phyloP scores from a whole-genome alignment of 2,797 vertebrate genomes.

The Gymnocypris eckloni region DNA sequence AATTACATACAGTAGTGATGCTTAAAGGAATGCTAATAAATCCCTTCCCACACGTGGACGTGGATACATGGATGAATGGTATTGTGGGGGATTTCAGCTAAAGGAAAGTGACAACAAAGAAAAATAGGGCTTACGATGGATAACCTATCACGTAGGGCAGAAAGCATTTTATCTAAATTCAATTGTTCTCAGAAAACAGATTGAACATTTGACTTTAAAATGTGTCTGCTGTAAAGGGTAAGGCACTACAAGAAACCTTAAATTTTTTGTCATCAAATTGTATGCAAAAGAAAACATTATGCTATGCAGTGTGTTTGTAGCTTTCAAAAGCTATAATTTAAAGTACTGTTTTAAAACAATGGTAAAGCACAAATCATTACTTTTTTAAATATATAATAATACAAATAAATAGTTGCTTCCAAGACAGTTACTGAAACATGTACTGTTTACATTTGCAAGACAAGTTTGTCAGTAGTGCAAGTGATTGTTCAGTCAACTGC shows the following conservation, averaged over 20 bases:
- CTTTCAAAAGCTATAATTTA: neutral
- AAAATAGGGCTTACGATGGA: neutral
- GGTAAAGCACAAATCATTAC: neutral
- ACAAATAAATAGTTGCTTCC: neutral
- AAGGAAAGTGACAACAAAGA: neutral
- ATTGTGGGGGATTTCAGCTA: neutral
- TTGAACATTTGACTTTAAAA: neutral
- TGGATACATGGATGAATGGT: neutral
- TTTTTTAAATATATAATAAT: neutral
- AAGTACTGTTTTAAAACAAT: neutral
- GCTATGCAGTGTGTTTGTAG: neutral
- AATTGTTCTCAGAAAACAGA: conserved; percentile 23
- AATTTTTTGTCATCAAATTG: neutral
- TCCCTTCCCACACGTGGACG: neutral
- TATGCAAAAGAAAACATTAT: neutral
- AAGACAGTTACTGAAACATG: too few species aligned
- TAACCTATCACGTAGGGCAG: neutral
- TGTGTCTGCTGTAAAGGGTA: neutral
- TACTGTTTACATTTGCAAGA: neutral
- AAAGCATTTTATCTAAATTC: conserved; percentile 13
- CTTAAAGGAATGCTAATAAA: neutral
- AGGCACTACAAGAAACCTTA: conserved; percentile 2
- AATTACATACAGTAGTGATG: conserved; percentile 15
- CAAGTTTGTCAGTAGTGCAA: neutral
- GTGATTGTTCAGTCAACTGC: neutral